Base-by-base conservation (phyloP, 2,888 invertebrate species). In the Notocelia uddmanniana region DNA sequence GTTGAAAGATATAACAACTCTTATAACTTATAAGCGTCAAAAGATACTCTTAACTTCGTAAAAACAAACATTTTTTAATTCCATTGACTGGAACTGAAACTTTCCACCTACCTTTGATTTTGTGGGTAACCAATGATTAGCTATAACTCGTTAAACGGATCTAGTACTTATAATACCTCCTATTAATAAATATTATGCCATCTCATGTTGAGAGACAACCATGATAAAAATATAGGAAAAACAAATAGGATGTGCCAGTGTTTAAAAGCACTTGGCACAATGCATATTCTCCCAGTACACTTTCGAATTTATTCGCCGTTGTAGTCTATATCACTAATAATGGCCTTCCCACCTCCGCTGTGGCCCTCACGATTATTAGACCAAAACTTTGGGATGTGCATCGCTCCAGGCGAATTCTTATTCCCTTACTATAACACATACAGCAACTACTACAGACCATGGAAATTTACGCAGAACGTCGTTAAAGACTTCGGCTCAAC, bases 191-290 rank as follows among this genome's bases (percentile, higher is more conserved):
- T n/a, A 59, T 45, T 18, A 48, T 45, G 11, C 8, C 59, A 9
- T 18, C 11, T 58, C 3, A 9, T 15, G 34, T 23, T 63, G 57
- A 37, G 68, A 55, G 60, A 34, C 68, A 68, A 57, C 72, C 72
- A 50, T 72, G 37, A 54, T 41, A 23, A 48, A 6, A 19, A 55
- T 23, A 18, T 66, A 45, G 48, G 62, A 57, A 64, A 55, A 63
- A 58, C 73, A 68, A 74, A 75, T 67, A 77, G 79, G 83, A 83
- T 80, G 80, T 72, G 68, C 55, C 73, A 26, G 62, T 76, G 75
- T 84, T 85, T 84, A 86, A 85, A 84, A 83, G 77, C 81, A 69
- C 71, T 80, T 80, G 80, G 80, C 83, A 78, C 77, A 75, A 69
- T 66, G 50, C 60, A 45, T 15, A 45, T 64, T 68, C 73, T 74